Evolutionary conservation across 1,140 invertebrate genomes (phyloP).

Genomic region (Gryllus bimaculatus): DNA sequence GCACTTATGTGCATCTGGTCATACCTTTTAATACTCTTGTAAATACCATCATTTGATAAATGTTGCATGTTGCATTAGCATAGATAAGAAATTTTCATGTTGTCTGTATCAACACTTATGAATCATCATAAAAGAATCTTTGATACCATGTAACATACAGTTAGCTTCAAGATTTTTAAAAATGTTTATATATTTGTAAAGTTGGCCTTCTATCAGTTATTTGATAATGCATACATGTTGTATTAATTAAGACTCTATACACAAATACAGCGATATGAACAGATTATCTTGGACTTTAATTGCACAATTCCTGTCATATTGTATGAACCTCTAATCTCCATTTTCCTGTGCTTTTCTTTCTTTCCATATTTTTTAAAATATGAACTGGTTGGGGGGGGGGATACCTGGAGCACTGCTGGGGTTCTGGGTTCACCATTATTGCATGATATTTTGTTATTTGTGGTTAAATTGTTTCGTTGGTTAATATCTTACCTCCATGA

Average conservation of each 20-base stretch:
- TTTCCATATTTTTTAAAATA: too few relatives aligned
- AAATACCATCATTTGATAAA: constrained; percentile 1
- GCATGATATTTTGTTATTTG: too few relatives aligned
- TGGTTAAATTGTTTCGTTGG: too few relatives aligned
- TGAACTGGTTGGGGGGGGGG: too few relatives aligned
- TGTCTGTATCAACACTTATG: not conserved
- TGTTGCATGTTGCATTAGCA: not conserved
- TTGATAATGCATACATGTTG: constrained; percentile 5
- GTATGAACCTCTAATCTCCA: too few relatives aligned
- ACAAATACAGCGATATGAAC: constrained; percentile 1
- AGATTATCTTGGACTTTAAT: not conserved
- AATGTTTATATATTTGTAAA: constrained; percentile 6
- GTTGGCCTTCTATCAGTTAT: constrained; percentile 4
- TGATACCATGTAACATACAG: constrained; percentile 4
- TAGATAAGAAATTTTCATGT: not conserved
- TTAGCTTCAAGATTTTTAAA: constrained; percentile 6
- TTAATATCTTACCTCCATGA: too few relatives aligned
- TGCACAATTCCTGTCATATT: not conserved
- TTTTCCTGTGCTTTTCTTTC: too few relatives aligned
- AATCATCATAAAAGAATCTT: not conserved
- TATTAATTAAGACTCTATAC: not conserved
- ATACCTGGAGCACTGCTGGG: too few relatives aligned
- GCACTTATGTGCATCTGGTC: not conserved
- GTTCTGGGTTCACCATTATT: too few relatives aligned
- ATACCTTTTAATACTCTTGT: constrained; percentile 5